Evolutionary conservation across 2,797 vertebrate genomes (phyloP).

Genomic region (Chelon auratus): DNA sequence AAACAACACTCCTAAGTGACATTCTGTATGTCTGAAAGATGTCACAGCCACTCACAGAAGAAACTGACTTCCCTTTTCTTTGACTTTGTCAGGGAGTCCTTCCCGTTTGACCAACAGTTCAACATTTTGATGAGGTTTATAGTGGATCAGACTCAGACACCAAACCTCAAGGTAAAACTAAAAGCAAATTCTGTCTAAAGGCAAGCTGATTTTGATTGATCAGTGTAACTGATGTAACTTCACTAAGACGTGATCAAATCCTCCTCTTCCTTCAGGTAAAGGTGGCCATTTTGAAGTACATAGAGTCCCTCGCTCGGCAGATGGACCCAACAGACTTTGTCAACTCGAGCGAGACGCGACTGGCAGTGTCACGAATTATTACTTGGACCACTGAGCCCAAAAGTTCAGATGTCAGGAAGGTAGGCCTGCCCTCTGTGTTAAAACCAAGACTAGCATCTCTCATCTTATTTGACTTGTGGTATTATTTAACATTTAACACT

Average conservation of each 20-base stretch:
- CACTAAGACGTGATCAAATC: neutral
- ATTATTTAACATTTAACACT: neutral
- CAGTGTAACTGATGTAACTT: neutral
- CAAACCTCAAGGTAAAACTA: constrained; percentile 90
- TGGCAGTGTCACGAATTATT: constrained; percentile 97
- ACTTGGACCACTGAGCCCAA: constrained; percentile 99
- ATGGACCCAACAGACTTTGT: constrained; percentile 97
- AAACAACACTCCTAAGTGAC: too few relatives aligned
- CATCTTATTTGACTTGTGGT: neutral
- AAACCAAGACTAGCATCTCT: neutral
- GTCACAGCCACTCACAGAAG: constrained; percentile 61
- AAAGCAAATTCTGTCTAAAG: neutral
- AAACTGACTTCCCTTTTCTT: neutral
- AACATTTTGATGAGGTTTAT: constrained; percentile 99
- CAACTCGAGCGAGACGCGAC: constrained; percentile 96
- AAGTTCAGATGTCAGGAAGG: constrained; percentile 98
- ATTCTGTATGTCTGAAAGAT: too few relatives aligned
- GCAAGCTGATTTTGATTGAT: neutral
- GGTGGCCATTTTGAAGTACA: constrained; percentile 97
- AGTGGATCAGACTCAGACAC: constrained; percentile 98
- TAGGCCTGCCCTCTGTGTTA: constrained; percentile 53
- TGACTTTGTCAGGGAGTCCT: constrained; percentile 89
- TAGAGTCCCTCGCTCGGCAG: constrained; percentile 93
- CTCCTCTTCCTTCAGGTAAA: constrained; percentile 87
- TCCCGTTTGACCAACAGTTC: constrained; percentile 98